phyloP scores from a whole-genome alignment of 2,797 vertebrate species.

The Clarias laeviceps region DNA sequence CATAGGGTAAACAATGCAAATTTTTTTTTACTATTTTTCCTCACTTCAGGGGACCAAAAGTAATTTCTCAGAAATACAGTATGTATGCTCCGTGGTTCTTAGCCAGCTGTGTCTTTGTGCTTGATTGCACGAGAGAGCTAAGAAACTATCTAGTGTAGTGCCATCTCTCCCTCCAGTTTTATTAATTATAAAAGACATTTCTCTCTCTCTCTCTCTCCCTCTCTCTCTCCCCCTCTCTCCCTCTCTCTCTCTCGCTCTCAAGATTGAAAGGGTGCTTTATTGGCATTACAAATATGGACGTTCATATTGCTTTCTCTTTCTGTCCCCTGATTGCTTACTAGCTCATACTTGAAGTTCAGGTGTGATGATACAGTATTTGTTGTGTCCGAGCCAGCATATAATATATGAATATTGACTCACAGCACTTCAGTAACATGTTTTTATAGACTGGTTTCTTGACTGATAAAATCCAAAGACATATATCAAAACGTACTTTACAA shows the following conservation, averaged over 20 bases:
- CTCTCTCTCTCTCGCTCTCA: background rate
- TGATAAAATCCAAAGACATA: background rate
- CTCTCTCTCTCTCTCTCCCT: background rate
- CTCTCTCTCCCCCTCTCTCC: background rate
- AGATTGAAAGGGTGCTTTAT: background rate
- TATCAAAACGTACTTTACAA: background rate
- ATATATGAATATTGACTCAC: background rate
- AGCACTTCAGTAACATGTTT: background rate
- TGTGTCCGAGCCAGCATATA: background rate
- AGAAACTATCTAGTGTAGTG: slow-evolving; percentile 1
- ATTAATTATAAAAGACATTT: background rate
- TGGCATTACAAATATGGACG: too few species aligned
- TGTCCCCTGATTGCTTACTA: background rate
- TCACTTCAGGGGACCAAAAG: slow-evolving; percentile 15
- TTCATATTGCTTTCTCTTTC: background rate
- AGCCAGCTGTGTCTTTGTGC: slow-evolving; percentile 4
- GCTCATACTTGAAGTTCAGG: background rate
- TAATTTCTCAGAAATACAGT: slow-evolving; percentile 7
- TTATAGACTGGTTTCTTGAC: background rate
- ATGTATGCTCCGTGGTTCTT: slow-evolving; percentile 11
- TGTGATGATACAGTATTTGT: slow-evolving; percentile 1
- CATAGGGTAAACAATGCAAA: background rate
- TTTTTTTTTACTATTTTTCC: background rate
- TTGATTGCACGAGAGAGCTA: background rate
- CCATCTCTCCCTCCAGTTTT: too few species aligned